A percentile compares a stretch with the other conserved stretches of the same genome.
Evolutionary conservation across 2,797 vertebrate genomes (phyloP).

Genomic region (Megalops cyprinoides): DNA sequence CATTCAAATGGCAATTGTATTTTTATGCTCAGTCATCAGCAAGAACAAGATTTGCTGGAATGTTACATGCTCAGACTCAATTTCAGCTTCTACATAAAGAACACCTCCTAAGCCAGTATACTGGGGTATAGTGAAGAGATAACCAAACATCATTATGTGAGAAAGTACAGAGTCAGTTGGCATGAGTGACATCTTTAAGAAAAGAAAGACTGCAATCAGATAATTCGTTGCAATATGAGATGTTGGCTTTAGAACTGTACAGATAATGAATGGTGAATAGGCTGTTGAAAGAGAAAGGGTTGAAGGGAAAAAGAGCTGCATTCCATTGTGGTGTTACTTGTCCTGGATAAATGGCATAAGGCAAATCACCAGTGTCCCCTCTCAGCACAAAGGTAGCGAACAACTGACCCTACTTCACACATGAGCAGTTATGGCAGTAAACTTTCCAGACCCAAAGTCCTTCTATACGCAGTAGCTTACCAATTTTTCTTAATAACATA

Average conservation of each 20-base stretch:
- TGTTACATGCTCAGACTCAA: no score
- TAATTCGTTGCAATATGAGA: constrained; percentile 46
- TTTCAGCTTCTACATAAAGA: no score
- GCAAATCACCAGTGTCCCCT: constrained; percentile 25
- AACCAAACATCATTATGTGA: constrained; percentile 33
- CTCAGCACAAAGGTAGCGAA: constrained; percentile 26
- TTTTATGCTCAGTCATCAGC: no score
- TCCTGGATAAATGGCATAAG: constrained; percentile 29
- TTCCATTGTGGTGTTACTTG: constrained; percentile 37
- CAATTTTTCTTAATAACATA: constrained; percentile 7
- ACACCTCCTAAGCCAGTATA: no score
- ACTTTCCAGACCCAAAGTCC: constrained; percentile 22
- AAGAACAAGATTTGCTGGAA: no score
- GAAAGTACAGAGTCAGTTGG: constrained; percentile 24
- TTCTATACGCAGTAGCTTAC: constrained; percentile 17
- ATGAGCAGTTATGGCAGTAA: constrained; percentile 5
- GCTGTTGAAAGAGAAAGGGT: constrained; percentile 43
- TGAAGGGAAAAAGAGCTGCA: constrained; percentile 26
- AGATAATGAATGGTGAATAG: constrained; percentile 47
- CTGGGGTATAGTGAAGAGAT: not conserved
- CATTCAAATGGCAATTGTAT: no score
- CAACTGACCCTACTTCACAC: not conserved
- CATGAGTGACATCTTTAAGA: constrained; percentile 40
- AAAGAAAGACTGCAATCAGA: constrained; percentile 34
- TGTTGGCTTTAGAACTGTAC: constrained; percentile 38